phyloP scores from a whole-genome alignment of 2,888 invertebrate genomes.

The Gibbula magus region DNA sequence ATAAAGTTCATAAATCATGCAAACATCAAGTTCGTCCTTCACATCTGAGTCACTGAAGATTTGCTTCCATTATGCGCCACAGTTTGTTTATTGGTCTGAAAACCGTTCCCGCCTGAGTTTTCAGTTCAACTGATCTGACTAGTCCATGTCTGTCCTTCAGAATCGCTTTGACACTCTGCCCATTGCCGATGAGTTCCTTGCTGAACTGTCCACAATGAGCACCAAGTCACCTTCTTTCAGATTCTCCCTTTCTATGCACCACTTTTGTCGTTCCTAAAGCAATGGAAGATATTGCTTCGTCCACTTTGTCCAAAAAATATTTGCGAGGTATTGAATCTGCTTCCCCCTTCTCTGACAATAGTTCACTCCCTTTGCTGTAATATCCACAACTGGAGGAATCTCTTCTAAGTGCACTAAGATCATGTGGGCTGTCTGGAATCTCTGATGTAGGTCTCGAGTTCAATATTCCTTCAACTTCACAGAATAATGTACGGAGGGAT shows the following conservation, averaged over 20 bases:
- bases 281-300: conserved; percentile 28
- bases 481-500: conserved; percentile 32
- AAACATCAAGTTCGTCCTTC: no score
- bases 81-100: no score
- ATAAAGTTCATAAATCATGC: no score
- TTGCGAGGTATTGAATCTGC: no score
- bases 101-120: no score
- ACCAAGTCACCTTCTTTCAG: background rate
- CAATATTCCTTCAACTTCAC: conserved; percentile 39
- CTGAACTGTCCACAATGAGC: conserved; percentile 1
- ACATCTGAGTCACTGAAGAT: no score
- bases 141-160: no score
- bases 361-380: conserved; percentile 32
- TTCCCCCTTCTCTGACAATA: conserved; percentile 37
- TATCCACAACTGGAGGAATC: conserved; percentile 34
- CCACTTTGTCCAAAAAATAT: conserved; percentile 40
- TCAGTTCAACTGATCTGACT: no score
- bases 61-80: no score
- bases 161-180: no score
- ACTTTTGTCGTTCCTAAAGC: conserved; percentile 34
- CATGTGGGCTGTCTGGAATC: conserved; percentile 25
- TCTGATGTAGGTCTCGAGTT: conserved; percentile 36
- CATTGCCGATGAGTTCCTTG: no score
- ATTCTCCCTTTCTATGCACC: background rate
- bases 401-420: conserved; percentile 21